phyloP scores from a whole-genome alignment of 2,888 invertebrate species.

The Dryomyza anilis region DNA sequence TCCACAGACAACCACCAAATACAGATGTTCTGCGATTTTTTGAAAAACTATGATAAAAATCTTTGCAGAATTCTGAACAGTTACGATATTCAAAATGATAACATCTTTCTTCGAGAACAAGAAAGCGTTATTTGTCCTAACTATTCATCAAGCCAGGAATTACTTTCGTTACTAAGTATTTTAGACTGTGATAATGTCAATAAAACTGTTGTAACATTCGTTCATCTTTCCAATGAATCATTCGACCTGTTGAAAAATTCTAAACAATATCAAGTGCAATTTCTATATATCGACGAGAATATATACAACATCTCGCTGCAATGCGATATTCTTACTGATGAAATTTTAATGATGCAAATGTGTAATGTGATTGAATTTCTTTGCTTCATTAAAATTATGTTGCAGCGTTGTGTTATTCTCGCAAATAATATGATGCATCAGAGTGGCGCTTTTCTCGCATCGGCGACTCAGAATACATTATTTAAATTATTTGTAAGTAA shows the following conservation, averaged over 20 bases:
- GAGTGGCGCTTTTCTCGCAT: slow-evolving; percentile 71
- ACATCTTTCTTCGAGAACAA: slow-evolving; percentile 23
- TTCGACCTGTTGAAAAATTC: slow-evolving; percentile 71
- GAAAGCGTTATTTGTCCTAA: slow-evolving; percentile 40
- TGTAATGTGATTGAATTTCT: slow-evolving; percentile 67
- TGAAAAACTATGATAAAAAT: slow-evolving; percentile 50
- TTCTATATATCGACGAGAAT: slow-evolving; percentile 55
- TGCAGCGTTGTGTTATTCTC: slow-evolving; percentile 74
- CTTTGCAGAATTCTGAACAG: slow-evolving; percentile 38
- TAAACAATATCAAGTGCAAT: slow-evolving; percentile 64
- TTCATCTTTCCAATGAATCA: slow-evolving; percentile 80
- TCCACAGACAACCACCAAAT: too few species aligned
- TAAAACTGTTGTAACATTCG: slow-evolving; percentile 78
- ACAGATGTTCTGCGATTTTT: too few species aligned
- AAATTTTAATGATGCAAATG: slow-evolving; percentile 55
- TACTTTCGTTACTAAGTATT: slow-evolving; percentile 70
- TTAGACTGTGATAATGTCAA: slow-evolving; percentile 81
- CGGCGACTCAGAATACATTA: slow-evolving; percentile 57
- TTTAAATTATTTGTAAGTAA: slow-evolving; percentile 45
- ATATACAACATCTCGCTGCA: slow-evolving; percentile 25
- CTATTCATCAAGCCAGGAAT: slow-evolving; percentile 62
- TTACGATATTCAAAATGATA: slow-evolving; percentile 26
- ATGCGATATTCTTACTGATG: slow-evolving; percentile 36
- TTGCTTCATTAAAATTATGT: slow-evolving; percentile 71
- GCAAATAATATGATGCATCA: slow-evolving; percentile 76